A percentile compares a stretch with the other conserved stretches of the same genome.
Conservation (phyloP, 2,888 invertebrate species). For the Cartodere bifasciata region DNA sequence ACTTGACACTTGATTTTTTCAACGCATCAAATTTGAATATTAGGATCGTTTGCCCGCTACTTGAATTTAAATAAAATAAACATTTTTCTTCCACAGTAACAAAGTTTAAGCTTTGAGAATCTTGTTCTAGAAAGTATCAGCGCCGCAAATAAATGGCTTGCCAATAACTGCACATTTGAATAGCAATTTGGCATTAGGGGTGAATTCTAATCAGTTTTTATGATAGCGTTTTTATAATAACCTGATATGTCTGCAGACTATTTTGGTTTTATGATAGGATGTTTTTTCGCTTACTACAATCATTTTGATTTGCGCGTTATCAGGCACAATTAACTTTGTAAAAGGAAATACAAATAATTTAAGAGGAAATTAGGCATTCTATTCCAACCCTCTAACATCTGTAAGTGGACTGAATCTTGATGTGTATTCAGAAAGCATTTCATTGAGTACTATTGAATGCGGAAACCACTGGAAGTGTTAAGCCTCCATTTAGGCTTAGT, state of each 20-base stretch:
- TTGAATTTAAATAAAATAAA: slow-evolving; percentile 36
- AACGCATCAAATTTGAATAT: slow-evolving; percentile 24
- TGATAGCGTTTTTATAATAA: slow-evolving; percentile 34
- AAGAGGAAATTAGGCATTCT: slow-evolving; percentile 29
- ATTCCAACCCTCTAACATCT: slow-evolving; percentile 18
- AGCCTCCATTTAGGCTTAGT: slow-evolving; percentile 37
- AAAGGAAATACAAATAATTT: slow-evolving; percentile 32
- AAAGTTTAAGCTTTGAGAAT: slow-evolving; percentile 29
- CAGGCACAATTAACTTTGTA: slow-evolving; percentile 18
- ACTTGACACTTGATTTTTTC: neutral
- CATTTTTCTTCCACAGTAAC: slow-evolving; percentile 30
- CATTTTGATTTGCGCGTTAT: no score
- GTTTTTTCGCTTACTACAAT: no score
- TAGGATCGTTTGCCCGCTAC: slow-evolving; percentile 29
- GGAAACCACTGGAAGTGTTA: slow-evolving; percentile 37
- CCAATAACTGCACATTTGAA: slow-evolving; percentile 37
- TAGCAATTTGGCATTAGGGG: slow-evolving; percentile 35
- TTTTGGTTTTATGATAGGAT: no score
- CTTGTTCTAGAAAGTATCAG: no score
- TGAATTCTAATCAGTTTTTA: slow-evolving; percentile 37
- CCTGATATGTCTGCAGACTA: no score
- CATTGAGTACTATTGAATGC: slow-evolving; percentile 34
- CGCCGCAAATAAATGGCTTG: slow-evolving; percentile 36
- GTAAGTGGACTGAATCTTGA: slow-evolving; percentile 20
- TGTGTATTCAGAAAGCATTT: slow-evolving; percentile 32